Base-by-base conservation (phyloP, 2,888 invertebrate genomes). In the Proisotoma minuta region DNA sequence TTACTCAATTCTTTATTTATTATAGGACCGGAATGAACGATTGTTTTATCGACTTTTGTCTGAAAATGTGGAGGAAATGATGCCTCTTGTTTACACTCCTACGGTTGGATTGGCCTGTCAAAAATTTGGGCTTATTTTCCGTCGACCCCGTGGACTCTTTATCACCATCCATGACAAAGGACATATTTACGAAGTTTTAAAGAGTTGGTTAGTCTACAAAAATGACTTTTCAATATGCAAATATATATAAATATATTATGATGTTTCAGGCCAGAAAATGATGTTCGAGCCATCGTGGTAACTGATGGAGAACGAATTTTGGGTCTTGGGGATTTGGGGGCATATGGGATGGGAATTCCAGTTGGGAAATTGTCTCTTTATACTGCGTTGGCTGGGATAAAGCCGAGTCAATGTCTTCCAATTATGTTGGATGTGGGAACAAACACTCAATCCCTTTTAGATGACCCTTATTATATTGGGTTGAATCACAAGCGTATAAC, bases 311-410 rank as follows among this genome's bases (percentile, higher is more conserved):
- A 99, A 79, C 84, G 99, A 59, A 99, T 99, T 77, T 82, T 99
- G 60, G 99, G 99, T 3, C 82, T 99, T 57, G 99, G 99, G 2
- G 99, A 99, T 80, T 82, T 98, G 69, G 99, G 99, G 8, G 94
- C 92, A 2, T 89, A 91, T 77, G 99, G 99, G 28, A 99, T 99
- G 96, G 99, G 98, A 53, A 99, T 99, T 75, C 98, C 99, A 1
- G 88, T 97, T 47, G 99, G 99, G 68, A 99, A 99, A 81, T 81
- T 99, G 71, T 85, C 97, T 2, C 82, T 99, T 10, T 99, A 99
- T 81, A 97, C 98, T 3, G 98, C 97, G 0, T 82, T 99, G 62
- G 98, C 94, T 24, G 97, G 96, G 62, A 91, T 99, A 75, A 92
- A 93, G 77, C 99, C 99, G 0, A 86, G 89, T 73, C 91, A 96